A percentile compares a stretch with the other conserved stretches of the same genome.
phyloP scores from a whole-genome alignment of 2,797 vertebrate species.

The Florisuga fusca region DNA sequence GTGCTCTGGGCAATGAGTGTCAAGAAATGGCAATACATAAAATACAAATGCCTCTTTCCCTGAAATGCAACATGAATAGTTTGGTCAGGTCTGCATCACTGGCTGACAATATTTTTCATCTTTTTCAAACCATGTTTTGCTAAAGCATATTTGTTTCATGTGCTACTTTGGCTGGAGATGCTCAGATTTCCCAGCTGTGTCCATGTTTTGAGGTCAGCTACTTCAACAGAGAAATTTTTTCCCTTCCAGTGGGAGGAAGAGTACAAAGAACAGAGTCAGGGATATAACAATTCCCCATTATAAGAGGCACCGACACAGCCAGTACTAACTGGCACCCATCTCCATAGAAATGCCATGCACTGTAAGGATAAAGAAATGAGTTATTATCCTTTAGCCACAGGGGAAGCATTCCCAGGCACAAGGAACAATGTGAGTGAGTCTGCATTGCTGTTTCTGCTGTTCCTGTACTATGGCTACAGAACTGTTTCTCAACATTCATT shows the following conservation, averaged over 20 bases:
- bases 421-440: background rate
- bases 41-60: background rate
- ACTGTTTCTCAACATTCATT: background rate
- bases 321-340: constrained; percentile 56
- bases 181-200: constrained; percentile 8
- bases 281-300: constrained; percentile 51
- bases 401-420: constrained; percentile 34
- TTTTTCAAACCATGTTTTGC: constrained; percentile 7
- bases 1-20: background rate
- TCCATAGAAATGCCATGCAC: constrained; percentile 58
- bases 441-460: constrained; percentile 31
- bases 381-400: constrained; percentile 43
- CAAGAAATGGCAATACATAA: background rate
- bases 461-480: constrained; percentile 58
- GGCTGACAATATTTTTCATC: background rate
- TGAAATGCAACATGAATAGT: background rate
- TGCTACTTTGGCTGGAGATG: background rate
- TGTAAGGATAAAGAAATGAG: constrained; percentile 54
- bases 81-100: background rate
- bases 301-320: constrained; percentile 5
- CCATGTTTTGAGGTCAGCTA: constrained; percentile 44
- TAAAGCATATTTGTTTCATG: background rate
- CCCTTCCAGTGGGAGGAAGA: constrained; percentile 30
- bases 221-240: constrained; percentile 32
- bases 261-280: constrained; percentile 47